A percentile compares a stretch with the other conserved stretches of the same genome.
These are phyloP conservation scores for Leguminivora glycinivorella DNA, from an alignment of 1,140 invertebrate species.

Conservation along the genomic window DNA sequence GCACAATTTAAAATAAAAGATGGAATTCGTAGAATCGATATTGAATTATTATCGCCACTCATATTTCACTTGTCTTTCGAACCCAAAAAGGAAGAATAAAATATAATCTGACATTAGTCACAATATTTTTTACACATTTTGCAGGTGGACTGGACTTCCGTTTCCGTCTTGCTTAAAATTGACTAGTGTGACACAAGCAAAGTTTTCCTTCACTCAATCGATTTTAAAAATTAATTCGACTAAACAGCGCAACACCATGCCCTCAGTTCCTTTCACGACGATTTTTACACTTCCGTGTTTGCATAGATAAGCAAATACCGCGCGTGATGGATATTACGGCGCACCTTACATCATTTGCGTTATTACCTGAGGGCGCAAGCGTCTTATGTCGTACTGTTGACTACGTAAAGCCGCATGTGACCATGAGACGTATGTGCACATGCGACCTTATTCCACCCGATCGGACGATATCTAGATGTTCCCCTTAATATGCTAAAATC, in stretches of 20 bases:
- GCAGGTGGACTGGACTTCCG: too few relatives aligned
- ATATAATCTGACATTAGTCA: too few relatives aligned
- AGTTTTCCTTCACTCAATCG: background rate
- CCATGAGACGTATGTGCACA: background rate
- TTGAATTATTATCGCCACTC: too few relatives aligned
- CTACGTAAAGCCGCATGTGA: background rate
- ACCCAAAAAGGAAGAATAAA: too few relatives aligned
- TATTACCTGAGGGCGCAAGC: slow-evolving; percentile 68
- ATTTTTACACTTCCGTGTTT: slow-evolving; percentile 77
- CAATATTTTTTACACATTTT: too few relatives aligned
- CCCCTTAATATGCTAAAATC: slow-evolving; percentile 78
- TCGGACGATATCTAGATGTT: slow-evolving; percentile 55
- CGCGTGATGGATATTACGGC: slow-evolving; percentile 77
- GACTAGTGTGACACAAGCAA: background rate
- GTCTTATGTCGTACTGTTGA: slow-evolving; percentile 47
- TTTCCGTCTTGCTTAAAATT: too few relatives aligned
- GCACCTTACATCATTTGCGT: slow-evolving; percentile 77
- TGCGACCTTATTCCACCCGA: background rate
- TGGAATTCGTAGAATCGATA: too few relatives aligned
- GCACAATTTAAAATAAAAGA: too few relatives aligned
- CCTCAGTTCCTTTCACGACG: slow-evolving; percentile 54
- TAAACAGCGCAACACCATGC: slow-evolving; percentile 44
- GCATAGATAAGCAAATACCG: slow-evolving; percentile 77
- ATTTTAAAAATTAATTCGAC: slow-evolving; percentile 40
- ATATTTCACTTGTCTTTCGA: too few relatives aligned